Conservation (phyloP, 1,140 invertebrate genomes). For the Grapholita molesta region DNA sequence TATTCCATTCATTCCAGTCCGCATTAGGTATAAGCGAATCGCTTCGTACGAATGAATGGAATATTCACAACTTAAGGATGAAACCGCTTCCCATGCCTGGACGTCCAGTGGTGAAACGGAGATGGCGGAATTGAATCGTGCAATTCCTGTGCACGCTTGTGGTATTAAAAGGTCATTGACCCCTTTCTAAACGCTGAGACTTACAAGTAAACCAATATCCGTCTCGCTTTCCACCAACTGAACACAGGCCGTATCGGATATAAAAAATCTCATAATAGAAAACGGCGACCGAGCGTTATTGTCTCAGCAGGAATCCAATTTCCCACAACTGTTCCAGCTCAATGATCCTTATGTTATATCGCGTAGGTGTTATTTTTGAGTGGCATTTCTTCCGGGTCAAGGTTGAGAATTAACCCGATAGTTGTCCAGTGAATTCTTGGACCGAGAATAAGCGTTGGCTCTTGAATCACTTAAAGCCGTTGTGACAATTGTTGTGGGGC, state of each 20-base stretch:
- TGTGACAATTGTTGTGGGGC: background rate
- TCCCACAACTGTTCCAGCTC: background rate
- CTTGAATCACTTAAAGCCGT: background rate
- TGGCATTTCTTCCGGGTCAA: background rate
- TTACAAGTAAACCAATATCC: background rate
- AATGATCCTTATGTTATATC: background rate
- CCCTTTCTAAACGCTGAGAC: too few relatives aligned
- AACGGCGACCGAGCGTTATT: slow-evolving; percentile 12
- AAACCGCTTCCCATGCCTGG: too few relatives aligned
- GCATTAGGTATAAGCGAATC: too few relatives aligned
- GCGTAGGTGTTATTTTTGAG: background rate
- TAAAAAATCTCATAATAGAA: slow-evolving; percentile 15
- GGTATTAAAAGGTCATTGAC: too few relatives aligned
- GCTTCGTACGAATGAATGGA: too few relatives aligned
- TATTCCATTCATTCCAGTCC: too few relatives aligned
- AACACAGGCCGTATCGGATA: background rate
- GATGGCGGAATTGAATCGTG: too few relatives aligned
- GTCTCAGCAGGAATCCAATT: slow-evolving; percentile 7
- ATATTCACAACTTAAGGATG: too few relatives aligned
- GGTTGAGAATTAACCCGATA: background rate
- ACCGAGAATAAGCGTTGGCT: background rate
- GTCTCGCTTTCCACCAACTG: background rate
- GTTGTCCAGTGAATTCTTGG: background rate
- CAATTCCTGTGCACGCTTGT: too few relatives aligned
- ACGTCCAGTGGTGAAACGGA: too few relatives aligned